Evolutionary conservation across 2,888 invertebrate genomes (phyloP), one percentile per base, ranked within the genome.

Genomic region (Lapara coniferarum): DNA sequence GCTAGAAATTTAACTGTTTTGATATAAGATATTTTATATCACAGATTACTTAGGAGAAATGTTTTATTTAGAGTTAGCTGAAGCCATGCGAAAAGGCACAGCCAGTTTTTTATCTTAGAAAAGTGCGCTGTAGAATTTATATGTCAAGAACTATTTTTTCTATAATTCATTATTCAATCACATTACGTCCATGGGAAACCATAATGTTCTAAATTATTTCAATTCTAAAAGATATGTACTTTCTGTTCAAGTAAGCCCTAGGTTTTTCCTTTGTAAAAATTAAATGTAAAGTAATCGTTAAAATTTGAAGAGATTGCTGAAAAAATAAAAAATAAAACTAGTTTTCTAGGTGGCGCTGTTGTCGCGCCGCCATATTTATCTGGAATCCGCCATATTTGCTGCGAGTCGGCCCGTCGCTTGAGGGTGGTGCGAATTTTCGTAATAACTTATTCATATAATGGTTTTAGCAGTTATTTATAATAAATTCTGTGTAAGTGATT

Each of bases 301-400:
- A 12, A 63, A 46, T 63, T 63, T 70, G 71, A 77, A 74, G 55
- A 53, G 16, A 7, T 5, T 55, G 55, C 71, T 77, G 77, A 80
- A 73, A 77, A 73, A 73, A 71, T 69, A 69, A 19, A 63, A 63
- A 49, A 46, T 16, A 16, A 19, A 75, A 67, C 4, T 37, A 73
- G 69, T 74, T 75, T 77, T 71, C 72, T 77, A 89, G 90, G 82
- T 85, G 90, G 87, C 88, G 84, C 76, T 83, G 77, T 75, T 70
- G 72, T 83, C 83, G 83, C 76, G 82, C 82, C 86, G 92, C 92
- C 92, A 92, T 92, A 84, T 92, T 91, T 73, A 81, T 84, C 80
- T 77, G 71, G 82, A 83, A 88, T 91, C 92, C 92, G 92, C 93
- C 92, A 93, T 93, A 89, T 92, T 92, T 90, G 83, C 87, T 88